Evolutionary conservation across 2,888 invertebrate genomes (phyloP).

Genomic region (Brachypalpus laphriformis): DNA sequence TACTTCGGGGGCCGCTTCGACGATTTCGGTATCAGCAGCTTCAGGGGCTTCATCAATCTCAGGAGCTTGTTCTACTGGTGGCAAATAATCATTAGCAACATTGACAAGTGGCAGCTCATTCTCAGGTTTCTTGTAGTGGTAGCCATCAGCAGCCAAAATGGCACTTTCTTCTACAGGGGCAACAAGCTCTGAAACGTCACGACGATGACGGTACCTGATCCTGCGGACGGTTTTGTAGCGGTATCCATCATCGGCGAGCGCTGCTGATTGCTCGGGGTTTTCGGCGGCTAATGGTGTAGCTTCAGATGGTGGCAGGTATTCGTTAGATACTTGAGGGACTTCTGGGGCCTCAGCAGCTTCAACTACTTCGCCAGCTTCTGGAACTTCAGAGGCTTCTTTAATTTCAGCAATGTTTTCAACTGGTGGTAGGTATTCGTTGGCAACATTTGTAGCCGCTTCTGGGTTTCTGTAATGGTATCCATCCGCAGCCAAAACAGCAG

Average conservation of each 20-base stretch:
- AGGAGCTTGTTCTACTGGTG: neutral
- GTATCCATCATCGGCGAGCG: constrained; percentile 29
- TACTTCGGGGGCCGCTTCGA: constrained; percentile 67
- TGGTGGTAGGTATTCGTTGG: constrained; percentile 21
- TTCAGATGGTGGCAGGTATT: constrained; percentile 25
- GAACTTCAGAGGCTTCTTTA: constrained; percentile 36
- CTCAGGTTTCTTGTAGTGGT: constrained; percentile 78
- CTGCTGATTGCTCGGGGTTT: constrained; percentile 20
- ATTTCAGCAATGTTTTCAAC: neutral
- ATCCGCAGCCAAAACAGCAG: constrained; percentile 75
- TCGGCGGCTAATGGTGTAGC: neutral
- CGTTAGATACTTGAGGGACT: constrained; percentile 13
- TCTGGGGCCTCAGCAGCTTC: constrained; percentile 60
- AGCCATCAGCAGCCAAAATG: constrained; percentile 77
- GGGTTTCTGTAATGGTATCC: constrained; percentile 79
- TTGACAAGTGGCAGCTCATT: constrained; percentile 71
- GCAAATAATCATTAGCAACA: constrained; percentile 44
- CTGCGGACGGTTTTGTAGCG: constrained; percentile 42
- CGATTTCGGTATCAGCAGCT: constrained; percentile 63
- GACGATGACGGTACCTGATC: constrained; percentile 43
- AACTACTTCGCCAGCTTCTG: constrained; percentile 64
- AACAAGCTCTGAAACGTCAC: constrained; percentile 41
- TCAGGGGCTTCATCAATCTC: constrained; percentile 41
- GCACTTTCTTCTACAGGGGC: constrained; percentile 57
- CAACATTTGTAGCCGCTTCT: constrained; percentile 72